Conservation (phyloP, 1,140 invertebrate genomes). For the Meloidogyne floridensis region DNA sequence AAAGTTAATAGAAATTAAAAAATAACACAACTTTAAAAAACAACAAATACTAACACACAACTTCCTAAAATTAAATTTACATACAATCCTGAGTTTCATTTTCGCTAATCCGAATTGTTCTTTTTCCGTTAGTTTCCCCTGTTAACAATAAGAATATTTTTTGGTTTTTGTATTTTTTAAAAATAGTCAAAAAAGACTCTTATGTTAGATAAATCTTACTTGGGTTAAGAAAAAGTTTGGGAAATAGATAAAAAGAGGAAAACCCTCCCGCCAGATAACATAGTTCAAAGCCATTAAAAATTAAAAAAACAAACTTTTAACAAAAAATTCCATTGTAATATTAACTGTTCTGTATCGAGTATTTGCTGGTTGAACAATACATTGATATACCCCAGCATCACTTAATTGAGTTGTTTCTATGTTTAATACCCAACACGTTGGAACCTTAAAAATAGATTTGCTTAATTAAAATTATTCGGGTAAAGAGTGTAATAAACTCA, state of each 20-base stretch:
- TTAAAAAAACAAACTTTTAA: conserved; percentile 56
- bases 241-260: no score
- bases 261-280: no score
- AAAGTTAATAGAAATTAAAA: not conserved
- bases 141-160: not conserved
- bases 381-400: conserved; percentile 52
- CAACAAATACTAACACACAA: not conserved
- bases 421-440: conserved; percentile 47
- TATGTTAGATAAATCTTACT: no score
- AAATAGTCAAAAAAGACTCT: no score
- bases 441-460: conserved; percentile 26
- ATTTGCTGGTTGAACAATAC: conserved; percentile 53
- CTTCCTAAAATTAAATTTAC: not conserved
- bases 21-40: conserved; percentile 7
- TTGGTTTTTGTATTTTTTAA: not conserved
- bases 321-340: conserved; percentile 57
- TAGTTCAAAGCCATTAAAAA: not conserved
- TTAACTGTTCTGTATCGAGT: conserved; percentile 49
- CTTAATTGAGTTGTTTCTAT: conserved; percentile 46
- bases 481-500: no score
- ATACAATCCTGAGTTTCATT: not conserved
- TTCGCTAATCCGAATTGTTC: not conserved
- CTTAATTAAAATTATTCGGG: no score
- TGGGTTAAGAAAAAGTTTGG: no score
- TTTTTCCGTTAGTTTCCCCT: not conserved